phyloP scores from a whole-genome alignment of 2,113 vertebrate species.

The Porphyrio hochstetteri region DNA sequence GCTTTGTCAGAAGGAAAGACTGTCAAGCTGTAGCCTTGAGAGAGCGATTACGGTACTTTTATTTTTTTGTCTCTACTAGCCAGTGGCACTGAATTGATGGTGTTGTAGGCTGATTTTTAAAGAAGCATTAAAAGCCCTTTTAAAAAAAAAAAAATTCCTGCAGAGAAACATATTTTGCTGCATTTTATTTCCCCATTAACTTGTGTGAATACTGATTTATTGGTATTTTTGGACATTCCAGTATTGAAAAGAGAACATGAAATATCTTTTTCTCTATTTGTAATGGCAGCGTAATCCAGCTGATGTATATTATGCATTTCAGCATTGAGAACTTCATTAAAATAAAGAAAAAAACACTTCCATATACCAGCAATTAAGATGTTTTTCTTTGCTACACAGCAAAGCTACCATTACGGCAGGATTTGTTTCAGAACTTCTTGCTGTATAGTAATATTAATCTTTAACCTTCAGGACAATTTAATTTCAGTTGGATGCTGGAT shows the following conservation, averaged over 20 bases:
- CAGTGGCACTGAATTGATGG: background rate
- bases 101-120: background rate
- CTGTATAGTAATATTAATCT: background rate
- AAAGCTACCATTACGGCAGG: background rate
- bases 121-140: background rate
- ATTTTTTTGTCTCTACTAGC: background rate
- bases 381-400: background rate
- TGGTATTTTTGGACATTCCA: background rate
- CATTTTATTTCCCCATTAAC: constrained; percentile 8
- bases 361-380: background rate
- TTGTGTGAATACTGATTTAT: background rate
- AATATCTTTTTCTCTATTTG: constrained; percentile 13
- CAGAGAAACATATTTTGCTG: background rate
- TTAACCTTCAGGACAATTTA: background rate
- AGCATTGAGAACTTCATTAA: background rate
- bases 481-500: background rate
- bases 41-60: rapidly evolving
- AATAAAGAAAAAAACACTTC: background rate
- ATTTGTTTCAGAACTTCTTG: constrained; percentile 16
- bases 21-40: background rate
- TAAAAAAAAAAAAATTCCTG: background rate
- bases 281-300: background rate
- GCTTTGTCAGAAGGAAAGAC: background rate
- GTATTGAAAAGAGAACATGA: background rate
- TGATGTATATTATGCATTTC: background rate